Evolutionary conservation across 92 coral and sea anemone genomes (phyloP).

Genomic region (Diadumene lineata): DNA sequence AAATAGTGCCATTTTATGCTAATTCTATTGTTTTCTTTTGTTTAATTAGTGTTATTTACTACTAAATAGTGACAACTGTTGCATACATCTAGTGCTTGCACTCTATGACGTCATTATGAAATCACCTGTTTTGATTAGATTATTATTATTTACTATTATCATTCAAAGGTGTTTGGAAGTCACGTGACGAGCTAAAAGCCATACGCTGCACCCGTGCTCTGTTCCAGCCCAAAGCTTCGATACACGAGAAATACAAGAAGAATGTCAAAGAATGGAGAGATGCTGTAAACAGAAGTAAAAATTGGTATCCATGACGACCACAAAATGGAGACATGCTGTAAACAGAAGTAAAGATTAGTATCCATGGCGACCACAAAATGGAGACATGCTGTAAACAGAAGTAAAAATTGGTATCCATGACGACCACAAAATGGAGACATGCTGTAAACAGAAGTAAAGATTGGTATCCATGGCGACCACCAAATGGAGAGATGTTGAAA

Average conservation of each 20-base stretch:
- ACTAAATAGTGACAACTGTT: too few relatives aligned
- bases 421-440: conserved; percentile 69
- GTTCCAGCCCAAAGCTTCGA: conserved; percentile 80
- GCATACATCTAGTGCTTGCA: too few relatives aligned
- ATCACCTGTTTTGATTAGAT: background rate
- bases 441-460: conserved; percentile 77
- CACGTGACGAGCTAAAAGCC: conserved; percentile 89
- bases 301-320: conserved; percentile 64
- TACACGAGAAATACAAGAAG: conserved; percentile 59
- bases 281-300: conserved; percentile 76
- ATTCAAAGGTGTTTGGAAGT: conserved; percentile 90
- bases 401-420: conserved; percentile 79
- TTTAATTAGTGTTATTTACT: too few relatives aligned
- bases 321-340: conserved; percentile 88
- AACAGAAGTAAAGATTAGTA: conserved; percentile 85
- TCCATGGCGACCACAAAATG: conserved; percentile 49
- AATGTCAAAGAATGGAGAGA: conserved; percentile 82
- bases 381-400: conserved; percentile 85
- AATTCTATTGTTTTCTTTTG: too few relatives aligned
- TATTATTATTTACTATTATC: background rate
- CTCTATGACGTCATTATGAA: background rate
- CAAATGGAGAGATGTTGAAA: background rate
- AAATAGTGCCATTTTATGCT: too few relatives aligned
- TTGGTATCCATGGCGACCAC: conserved; percentile 62
- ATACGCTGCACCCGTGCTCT: conserved; percentile 92